Percentiles rank a stretch among this genome's conserved stretches.
Evolutionary conservation across 1,140 invertebrate genomes (phyloP).

Genomic region (Hylyphantes graminicola): DNA sequence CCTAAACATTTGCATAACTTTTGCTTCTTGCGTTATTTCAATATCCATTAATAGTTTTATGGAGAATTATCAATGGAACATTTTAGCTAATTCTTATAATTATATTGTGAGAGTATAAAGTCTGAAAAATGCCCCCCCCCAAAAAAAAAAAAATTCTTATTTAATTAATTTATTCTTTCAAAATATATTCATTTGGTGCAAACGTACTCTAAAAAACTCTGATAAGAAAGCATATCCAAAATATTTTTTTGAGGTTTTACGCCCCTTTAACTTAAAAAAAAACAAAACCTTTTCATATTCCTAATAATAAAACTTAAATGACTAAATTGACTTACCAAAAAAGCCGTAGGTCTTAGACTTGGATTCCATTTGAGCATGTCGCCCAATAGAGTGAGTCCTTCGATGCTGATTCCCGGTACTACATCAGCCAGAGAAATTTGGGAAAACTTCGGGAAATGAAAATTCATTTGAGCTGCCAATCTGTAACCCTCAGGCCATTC

Average conservation of each 20-base stretch:
- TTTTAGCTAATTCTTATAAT: too few relatives aligned
- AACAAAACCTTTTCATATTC: neutral
- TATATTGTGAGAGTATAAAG: too few relatives aligned
- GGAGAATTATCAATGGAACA: too few relatives aligned
- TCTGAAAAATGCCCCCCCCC: too few relatives aligned
- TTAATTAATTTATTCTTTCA: too few relatives aligned
- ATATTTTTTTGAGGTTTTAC: neutral
- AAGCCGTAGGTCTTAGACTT: slow-evolving; percentile 86
- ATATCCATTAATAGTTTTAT: too few relatives aligned
- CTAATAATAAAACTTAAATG: neutral
- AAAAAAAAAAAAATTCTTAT: too few relatives aligned
- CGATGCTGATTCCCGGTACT: slow-evolving; percentile 84
- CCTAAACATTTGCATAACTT: too few relatives aligned
- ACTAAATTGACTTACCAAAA: slow-evolving; percentile 72
- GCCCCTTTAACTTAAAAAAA: neutral
- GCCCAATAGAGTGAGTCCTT: slow-evolving; percentile 86
- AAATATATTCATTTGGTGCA: too few relatives aligned
- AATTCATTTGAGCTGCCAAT: slow-evolving; percentile 93
- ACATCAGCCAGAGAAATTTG: slow-evolving; percentile 83
- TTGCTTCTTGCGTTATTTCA: too few relatives aligned
- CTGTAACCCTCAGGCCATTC: slow-evolving; percentile 97
- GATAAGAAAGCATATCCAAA: too few relatives aligned
- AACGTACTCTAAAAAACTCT: neutral
- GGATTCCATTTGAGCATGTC: slow-evolving; percentile 94
- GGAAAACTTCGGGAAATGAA: slow-evolving; percentile 91